Evolutionary conservation across 1,140 invertebrate species (phyloP), one percentile per base, ranked within the genome.

Genomic region (Trichoplusia ni): DNA sequence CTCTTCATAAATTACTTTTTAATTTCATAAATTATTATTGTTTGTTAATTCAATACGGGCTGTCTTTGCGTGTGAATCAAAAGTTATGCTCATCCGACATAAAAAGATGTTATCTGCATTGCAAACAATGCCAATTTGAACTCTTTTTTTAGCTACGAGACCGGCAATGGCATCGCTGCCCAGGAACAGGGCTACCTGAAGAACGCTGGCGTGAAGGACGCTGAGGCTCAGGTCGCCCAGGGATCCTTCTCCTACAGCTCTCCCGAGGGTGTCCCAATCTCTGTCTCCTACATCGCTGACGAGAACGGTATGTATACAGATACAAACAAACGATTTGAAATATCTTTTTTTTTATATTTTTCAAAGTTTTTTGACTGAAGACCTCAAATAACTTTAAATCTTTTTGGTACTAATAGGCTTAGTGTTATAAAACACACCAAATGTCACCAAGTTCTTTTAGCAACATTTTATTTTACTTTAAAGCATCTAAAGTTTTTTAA

Each of bases 161-260:
- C 93, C 51, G 94, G 92, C 13, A 95, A 95, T 76, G 94, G 94
- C 16, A 95, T 95, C 69, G 80, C 87, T 4, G 93, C 92, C 0
- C 92, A 94, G 73, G 94, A 95, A 79, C 86, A 92, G 62, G 95
- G 94, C 7, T 93, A 92, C 71, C 84, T 95, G 66, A 94, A 95
- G 81, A 94, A 95, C 75, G 88, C 93, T 35, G 93, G 92, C 27
- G 84, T 85, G 4, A 92, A 92, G 23, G 92, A 94, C 65, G 90
- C 92, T n/a, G 93, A 93, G 67, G 92, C 92, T 8, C 79, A 92
- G 64, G 91, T 92, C 9, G 92, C 92, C 5, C 90, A 92, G 67
- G 94, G 94, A 0, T 92, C 91, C 3, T 94, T 92, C 82, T 87
- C 88, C 21, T 95, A 95, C 90, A 92, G 92, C 13, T 93, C 93